phyloP scores from a whole-genome alignment of 2,113 vertebrate species.

The Passerina amoena region DNA sequence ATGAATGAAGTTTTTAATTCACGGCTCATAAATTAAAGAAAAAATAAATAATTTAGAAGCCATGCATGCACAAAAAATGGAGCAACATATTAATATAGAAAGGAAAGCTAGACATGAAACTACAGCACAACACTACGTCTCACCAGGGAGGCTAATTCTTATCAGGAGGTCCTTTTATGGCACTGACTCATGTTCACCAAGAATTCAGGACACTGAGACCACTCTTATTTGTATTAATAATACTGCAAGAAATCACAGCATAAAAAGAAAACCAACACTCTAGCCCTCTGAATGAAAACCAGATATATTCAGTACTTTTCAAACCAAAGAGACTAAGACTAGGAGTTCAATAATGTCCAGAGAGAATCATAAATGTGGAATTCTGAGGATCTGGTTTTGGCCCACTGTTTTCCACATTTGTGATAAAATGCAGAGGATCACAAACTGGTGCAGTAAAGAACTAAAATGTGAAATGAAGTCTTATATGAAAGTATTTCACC shows the following conservation, averaged over 20 bases:
- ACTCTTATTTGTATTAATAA: background rate
- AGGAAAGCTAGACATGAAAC: background rate
- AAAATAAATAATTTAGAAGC: background rate
- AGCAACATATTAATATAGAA: background rate
- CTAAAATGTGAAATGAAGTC: background rate
- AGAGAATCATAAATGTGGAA: background rate
- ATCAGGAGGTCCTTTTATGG: background rate
- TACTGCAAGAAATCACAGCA: background rate
- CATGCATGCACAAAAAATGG: background rate
- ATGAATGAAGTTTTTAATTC: background rate
- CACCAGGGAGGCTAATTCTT: background rate
- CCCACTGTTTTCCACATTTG: background rate
- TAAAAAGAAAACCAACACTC: background rate
- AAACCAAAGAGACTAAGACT: background rate
- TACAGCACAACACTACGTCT: background rate
- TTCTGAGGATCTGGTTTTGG: background rate
- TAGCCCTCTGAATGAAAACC: background rate
- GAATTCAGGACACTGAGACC: background rate
- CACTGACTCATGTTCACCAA: background rate
- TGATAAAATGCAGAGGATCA: background rate
- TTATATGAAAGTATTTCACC: background rate
- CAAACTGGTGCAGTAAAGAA: background rate
- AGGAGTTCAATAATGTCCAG: background rate
- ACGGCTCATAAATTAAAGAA: background rate
- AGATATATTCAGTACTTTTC: background rate